Percentiles rank a stretch among this genome's conserved stretches.
phyloP scores from a whole-genome alignment of 2,113 vertebrate species.

The Albula glossodonta region DNA sequence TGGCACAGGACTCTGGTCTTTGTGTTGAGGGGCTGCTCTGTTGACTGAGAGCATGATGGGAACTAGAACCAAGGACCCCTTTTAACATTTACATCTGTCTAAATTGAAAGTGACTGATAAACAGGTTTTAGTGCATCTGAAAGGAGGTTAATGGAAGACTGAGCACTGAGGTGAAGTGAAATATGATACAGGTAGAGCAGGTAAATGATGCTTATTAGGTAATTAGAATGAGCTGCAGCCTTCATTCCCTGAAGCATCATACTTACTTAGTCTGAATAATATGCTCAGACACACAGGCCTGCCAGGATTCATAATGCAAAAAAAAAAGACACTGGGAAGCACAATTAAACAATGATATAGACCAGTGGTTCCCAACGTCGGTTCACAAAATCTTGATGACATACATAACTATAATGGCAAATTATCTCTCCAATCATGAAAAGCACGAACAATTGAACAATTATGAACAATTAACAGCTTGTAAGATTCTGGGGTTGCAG shows the following conservation, averaged over 20 bases:
- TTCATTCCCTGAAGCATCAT: neutral
- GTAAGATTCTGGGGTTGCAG: too few species aligned
- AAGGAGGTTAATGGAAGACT: constrained; percentile 35
- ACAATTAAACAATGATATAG: neutral
- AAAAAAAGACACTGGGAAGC: neutral
- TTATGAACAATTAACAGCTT: too few species aligned
- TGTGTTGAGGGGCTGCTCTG: neutral
- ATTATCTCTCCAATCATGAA: too few species aligned
- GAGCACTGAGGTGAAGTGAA: constrained; percentile 24
- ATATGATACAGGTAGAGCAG: neutral
- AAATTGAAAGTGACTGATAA: neutral
- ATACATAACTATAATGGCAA: too few species aligned
- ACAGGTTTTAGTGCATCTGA: constrained; percentile 38
- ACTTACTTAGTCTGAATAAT: neutral
- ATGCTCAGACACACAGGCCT: neutral
- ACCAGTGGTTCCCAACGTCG: neutral
- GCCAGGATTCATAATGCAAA: neutral
- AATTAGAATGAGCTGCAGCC: neutral
- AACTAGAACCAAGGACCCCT: constrained; percentile 35
- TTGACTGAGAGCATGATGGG: neutral
- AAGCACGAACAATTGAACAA: too few species aligned
- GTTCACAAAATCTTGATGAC: too few species aligned
- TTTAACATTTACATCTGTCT: constrained; percentile 41
- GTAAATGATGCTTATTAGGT: neutral
- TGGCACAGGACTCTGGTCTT: too few species aligned